These are phyloP conservation scores for Babyrousa celebensis DNA, from an alignment of 2,797 vertebrate genomes.

Conservation along the genomic window DNA sequence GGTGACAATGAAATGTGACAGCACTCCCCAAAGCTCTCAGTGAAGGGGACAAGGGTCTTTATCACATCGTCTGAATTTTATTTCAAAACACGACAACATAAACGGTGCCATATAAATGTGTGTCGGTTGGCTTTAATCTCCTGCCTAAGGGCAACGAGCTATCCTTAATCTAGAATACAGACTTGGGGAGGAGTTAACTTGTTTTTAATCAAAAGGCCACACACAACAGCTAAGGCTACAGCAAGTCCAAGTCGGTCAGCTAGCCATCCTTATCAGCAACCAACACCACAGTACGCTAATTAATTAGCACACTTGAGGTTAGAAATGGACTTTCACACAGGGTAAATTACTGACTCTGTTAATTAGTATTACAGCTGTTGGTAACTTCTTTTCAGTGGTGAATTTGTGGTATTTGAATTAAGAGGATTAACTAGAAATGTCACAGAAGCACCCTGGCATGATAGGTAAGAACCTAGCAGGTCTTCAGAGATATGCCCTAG, in stretches of 20 bases:
- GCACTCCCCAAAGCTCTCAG: neutral
- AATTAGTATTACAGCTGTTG: neutral
- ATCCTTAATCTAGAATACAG: slow-evolving; percentile 39
- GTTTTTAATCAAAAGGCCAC: slow-evolving; percentile 50
- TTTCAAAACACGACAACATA: slow-evolving; percentile 35
- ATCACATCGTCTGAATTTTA: slow-evolving; percentile 30
- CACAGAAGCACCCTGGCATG: neutral
- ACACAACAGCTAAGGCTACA: neutral
- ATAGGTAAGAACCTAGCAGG: neutral
- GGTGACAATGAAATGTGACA: neutral
- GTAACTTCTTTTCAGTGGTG: neutral
- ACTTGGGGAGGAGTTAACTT: neutral
- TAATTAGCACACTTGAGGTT: neutral
- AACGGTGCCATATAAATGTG: neutral
- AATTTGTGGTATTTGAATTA: neutral
- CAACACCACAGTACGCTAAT: neutral
- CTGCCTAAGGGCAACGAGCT: slow-evolving; percentile 2
- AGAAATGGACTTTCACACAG: neutral
- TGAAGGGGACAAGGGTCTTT: neutral
- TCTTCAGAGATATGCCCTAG: neutral
- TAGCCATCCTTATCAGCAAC: neutral
- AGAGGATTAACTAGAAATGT: neutral
- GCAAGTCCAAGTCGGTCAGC: neutral
- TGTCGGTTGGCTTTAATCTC: neutral
- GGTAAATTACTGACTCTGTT: neutral